Conservation (phyloP, 37 sponge, comb jelly and placozoan species). For the Oopsacas minuta region DNA sequence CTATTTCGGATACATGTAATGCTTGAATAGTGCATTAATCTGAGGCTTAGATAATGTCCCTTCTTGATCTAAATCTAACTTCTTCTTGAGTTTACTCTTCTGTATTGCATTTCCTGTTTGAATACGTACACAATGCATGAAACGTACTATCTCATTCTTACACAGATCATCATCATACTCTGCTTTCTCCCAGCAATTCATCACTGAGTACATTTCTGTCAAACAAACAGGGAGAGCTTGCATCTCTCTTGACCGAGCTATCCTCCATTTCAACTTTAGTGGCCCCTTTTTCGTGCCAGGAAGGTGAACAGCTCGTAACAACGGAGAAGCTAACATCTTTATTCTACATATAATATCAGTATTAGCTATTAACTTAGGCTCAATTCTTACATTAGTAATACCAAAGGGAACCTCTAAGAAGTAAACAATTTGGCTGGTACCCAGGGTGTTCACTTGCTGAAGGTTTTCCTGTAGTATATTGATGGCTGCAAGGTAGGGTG, state of each 20-base stretch:
- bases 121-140: not conserved
- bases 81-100: not conserved
- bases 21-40: conserved; percentile 1
- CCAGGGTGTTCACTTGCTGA: too few relatives aligned
- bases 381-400: too few relatives aligned
- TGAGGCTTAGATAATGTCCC: not conserved
- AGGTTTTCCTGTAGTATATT: too few relatives aligned
- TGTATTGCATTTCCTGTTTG: not conserved
- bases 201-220: not conserved
- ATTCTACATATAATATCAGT: not conserved
- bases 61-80: not conserved
- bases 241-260: not conserved
- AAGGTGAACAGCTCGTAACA: not conserved
- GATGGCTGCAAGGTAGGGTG: too few relatives aligned
- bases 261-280: not conserved
- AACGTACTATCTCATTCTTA: conserved; percentile 13
- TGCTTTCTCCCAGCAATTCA: conserved; percentile 9
- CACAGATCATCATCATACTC: conserved; percentile 7
- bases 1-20: not conserved
- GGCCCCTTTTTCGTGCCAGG: not conserved
- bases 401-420: too few relatives aligned
- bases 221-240: not conserved
- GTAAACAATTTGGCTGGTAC: too few relatives aligned
- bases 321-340: not conserved
- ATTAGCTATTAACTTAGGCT: too few relatives aligned